Conservation (phyloP, 2,797 vertebrate genomes). For the Neosalanx taihuensis region DNA sequence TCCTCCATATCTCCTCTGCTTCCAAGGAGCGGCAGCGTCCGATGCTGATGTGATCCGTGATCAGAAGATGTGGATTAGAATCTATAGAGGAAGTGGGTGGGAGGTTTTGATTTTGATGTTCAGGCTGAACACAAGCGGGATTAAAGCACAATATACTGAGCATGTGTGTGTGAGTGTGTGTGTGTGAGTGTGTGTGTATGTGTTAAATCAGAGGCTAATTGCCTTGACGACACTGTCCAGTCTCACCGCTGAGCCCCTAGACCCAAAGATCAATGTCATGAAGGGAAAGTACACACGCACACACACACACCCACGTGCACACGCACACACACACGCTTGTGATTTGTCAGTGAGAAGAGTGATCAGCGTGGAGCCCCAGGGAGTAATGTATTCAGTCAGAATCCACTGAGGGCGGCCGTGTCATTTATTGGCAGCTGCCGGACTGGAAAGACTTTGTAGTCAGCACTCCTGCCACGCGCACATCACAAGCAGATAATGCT, state of each 20-base stretch:
- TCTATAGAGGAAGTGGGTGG: no score
- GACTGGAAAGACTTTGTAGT: slow-evolving; percentile 65
- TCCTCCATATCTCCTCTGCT: no score
- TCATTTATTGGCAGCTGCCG: slow-evolving; percentile 66
- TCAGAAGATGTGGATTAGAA: no score
- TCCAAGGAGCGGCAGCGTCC: no score
- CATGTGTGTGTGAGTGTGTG: background rate
- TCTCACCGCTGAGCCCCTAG: background rate
- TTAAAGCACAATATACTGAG: no score
- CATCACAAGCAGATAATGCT: slow-evolving; percentile 62
- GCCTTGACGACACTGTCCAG: background rate
- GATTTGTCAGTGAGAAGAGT: slow-evolving; percentile 5
- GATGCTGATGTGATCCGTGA: no score
- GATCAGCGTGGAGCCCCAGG: slow-evolving; percentile 52
- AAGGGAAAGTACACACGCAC: background rate
- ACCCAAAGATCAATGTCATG: background rate
- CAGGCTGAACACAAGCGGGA: no score
- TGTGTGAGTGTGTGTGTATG: background rate
- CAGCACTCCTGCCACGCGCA: slow-evolving; percentile 55
- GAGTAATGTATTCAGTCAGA: slow-evolving; percentile 62
- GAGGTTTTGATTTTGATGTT: no score
- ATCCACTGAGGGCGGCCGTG: slow-evolving; percentile 57
- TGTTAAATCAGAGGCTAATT: background rate
- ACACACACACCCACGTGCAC: background rate
- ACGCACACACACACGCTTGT: background rate